Base-by-base conservation (phyloP, 2,888 invertebrate genomes). In the Pollenia labialis region DNA sequence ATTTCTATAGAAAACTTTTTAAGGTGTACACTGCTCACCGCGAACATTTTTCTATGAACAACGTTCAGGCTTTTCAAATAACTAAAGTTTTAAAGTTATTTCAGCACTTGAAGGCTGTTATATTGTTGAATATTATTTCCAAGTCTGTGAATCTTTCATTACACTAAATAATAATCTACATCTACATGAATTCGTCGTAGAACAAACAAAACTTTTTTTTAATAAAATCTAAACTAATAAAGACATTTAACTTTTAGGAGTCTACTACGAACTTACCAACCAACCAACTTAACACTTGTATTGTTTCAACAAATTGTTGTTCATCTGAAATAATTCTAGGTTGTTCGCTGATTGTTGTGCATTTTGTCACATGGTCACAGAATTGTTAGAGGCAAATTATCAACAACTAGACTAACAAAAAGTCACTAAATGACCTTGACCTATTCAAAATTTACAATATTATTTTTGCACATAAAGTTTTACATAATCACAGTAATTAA, bases 381-480 rank as follows among this genome's bases (percentile, higher is more conserved):
- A 81, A 54, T 48, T 54, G 23, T 40, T 74, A 8, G 2, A 44
- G 42, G 16, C 12, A 56, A 75, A 85, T 81, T 74, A 80, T 69
- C 80, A 81, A 64, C 76, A 72, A 64, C 62, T 71, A 40, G 11
- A 81, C 74, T 74, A 82, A 82, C 42, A 52, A 75, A 82, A 82
- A 82, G 81, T 82, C 81, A 69, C 14, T 32, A 52, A 69, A 60
- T 69, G 68, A 60, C 66, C 81, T 82, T 58, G 32, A 82, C 75
- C 68, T 14, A 46, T 52, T 75, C 60, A 68, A 12, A 18, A 50
- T 50, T 48, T 48, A 40, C 1, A 69, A 44, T 52, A 46, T 56
- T 40, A 56, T 32, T 56, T 23, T 58, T 58, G n/a, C 23, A 58
- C 10, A 46, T 32, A 14, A 44, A 46, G 16, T 50, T 32, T 32